These are phyloP conservation scores for Thera obeliscata DNA, from an alignment of 2,888 invertebrate genomes.

Conservation along the genomic window DNA sequence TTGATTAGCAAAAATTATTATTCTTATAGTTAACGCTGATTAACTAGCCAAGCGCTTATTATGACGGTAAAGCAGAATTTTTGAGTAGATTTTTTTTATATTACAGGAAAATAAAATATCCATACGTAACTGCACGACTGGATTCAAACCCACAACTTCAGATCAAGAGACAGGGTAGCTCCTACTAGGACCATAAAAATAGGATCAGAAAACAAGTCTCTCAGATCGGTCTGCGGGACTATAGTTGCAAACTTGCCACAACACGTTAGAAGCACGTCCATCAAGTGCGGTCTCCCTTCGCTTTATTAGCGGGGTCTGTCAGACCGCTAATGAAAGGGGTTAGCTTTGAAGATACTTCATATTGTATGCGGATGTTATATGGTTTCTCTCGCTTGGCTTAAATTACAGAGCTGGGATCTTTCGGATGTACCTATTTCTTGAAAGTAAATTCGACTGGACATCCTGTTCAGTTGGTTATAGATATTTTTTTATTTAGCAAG, in stretches of 20 bases:
- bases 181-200: neutral
- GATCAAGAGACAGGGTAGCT: too few relatives aligned
- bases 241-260: conserved; percentile 13
- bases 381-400: conserved; percentile 8
- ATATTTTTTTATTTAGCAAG: too few relatives aligned
- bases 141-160: too few relatives aligned
- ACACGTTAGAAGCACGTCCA: conserved; percentile 22
- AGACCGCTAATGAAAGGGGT: conserved; percentile 23
- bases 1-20: too few relatives aligned
- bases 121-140: too few relatives aligned
- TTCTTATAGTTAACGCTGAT: too few relatives aligned
- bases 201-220: neutral
- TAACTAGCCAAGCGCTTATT: too few relatives aligned
- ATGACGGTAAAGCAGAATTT: too few relatives aligned
- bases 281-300: conserved; percentile 30
- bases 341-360: conserved; percentile 25
- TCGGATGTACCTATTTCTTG: neutral
- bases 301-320: conserved; percentile 37
- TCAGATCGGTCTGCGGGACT: neutral
- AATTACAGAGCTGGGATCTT: neutral
- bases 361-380: conserved; percentile 9
- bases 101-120: too few relatives aligned
- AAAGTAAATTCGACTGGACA: neutral
- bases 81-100: too few relatives aligned
- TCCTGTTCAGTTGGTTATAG: too few relatives aligned